These are phyloP conservation scores for Xiphorhynchus erythropygius DNA, from an alignment of 2,797 vertebrate genomes.

Conservation along the genomic window DNA sequence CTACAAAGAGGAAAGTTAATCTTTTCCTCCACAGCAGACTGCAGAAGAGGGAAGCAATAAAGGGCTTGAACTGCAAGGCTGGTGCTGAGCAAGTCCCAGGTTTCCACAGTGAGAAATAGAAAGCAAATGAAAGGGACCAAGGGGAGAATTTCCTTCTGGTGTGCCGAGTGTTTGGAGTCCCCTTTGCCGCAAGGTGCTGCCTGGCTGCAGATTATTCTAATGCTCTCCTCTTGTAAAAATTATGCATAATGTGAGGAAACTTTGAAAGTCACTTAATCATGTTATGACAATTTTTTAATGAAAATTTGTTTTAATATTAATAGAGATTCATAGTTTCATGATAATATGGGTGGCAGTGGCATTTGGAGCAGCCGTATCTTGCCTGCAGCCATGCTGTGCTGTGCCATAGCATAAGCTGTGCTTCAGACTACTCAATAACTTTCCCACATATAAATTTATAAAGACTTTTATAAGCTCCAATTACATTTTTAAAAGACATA, in stretches of 20 bases:
- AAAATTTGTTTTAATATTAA: slow-evolving; percentile 75
- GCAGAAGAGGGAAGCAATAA: neutral
- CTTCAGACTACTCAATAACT: slow-evolving; percentile 68
- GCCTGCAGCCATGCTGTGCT: slow-evolving; percentile 60
- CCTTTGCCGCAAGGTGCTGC: slow-evolving; percentile 15
- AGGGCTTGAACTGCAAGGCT: neutral
- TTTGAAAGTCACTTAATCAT: slow-evolving; percentile 72
- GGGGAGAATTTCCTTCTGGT: neutral
- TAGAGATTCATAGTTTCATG: slow-evolving; percentile 64
- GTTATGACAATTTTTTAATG: slow-evolving; percentile 71
- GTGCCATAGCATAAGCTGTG: slow-evolving; percentile 50
- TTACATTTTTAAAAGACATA: slow-evolving; percentile 67
- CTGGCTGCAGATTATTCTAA: slow-evolving; percentile 42
- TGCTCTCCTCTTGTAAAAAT: slow-evolving; percentile 62
- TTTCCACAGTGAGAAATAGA: neutral
- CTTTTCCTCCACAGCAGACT: slow-evolving; percentile 36
- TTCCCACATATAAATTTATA: slow-evolving; percentile 69
- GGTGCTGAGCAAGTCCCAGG: neutral
- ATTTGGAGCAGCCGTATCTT: slow-evolving; percentile 61
- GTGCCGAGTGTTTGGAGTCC: neutral
- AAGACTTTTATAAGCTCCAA: slow-evolving; percentile 72
- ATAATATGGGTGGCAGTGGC: slow-evolving; percentile 53
- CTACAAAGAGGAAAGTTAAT: slow-evolving; percentile 54
- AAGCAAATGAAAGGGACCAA: neutral
- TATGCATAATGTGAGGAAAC: slow-evolving; percentile 67